These are phyloP conservation scores for Trichopria drosophilae DNA, from an alignment of 2,888 invertebrate genomes.

Conservation along the genomic window DNA sequence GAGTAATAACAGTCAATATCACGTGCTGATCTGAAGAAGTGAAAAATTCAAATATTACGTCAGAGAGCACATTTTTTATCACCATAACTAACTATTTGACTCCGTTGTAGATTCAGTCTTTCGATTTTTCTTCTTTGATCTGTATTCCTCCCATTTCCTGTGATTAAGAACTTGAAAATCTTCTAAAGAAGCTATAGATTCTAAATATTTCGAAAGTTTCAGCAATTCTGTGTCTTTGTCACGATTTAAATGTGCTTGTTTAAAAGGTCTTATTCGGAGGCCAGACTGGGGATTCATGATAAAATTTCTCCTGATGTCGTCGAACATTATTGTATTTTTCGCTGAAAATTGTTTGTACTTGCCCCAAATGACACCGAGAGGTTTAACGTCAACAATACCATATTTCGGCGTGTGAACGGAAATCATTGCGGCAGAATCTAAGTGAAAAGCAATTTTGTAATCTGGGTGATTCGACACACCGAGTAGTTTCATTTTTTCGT, in stretches of 20 bases:
- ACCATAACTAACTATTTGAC: too few relatives aligned
- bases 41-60: too few relatives aligned
- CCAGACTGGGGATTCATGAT: slow-evolving; percentile 97
- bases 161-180: slow-evolving; percentile 88
- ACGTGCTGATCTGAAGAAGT: too few relatives aligned
- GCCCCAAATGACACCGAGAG: slow-evolving; percentile 95
- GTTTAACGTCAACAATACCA: slow-evolving; percentile 92
- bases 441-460: slow-evolving; percentile 90
- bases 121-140: slow-evolving; percentile 60
- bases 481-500: slow-evolving; percentile 92
- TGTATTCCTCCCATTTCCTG: slow-evolving; percentile 86
- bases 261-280: slow-evolving; percentile 85
- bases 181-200: slow-evolving; percentile 76
- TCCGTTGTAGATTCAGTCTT: too few relatives aligned
- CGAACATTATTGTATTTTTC: slow-evolving; percentile 97
- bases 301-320: slow-evolving; percentile 93
- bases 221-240: slow-evolving; percentile 81
- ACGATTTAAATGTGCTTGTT: slow-evolving; percentile 87
- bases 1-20: too few relatives aligned
- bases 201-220: slow-evolving; percentile 78
- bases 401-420: slow-evolving; percentile 88
- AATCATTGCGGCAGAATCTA: slow-evolving; percentile 94
- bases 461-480: slow-evolving; percentile 81
- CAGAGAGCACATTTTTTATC: too few relatives aligned
- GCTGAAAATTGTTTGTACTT: slow-evolving; percentile 85